Conservation (phyloP, 1,140 invertebrate species). For the Idris sp. region DNA sequence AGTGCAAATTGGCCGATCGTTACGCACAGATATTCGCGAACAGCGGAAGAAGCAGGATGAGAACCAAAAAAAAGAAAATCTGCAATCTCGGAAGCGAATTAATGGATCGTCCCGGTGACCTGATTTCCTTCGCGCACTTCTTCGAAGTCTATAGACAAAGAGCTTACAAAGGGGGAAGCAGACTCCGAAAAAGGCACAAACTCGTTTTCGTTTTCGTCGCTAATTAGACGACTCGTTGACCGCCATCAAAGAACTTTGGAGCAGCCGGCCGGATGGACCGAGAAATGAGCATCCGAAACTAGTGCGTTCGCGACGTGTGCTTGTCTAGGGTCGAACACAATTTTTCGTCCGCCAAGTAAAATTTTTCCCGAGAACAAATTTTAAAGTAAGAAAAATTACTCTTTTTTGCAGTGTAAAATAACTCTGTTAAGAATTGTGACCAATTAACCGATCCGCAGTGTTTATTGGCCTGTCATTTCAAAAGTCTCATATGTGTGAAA, state of each 20-base stretch:
- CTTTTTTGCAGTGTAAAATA: too few species aligned
- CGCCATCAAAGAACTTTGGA: constrained; percentile 73
- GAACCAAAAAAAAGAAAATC: constrained; percentile 26
- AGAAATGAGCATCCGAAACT: constrained; percentile 65
- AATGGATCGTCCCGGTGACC: constrained; percentile 72
- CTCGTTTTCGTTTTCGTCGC: constrained; percentile 80
- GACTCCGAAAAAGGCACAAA: constrained; percentile 74
- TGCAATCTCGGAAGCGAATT: too few species aligned
- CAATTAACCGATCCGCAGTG: too few species aligned
- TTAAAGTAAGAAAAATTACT: too few species aligned
- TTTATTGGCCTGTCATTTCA: too few species aligned
- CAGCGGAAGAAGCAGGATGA: constrained; percentile 17
- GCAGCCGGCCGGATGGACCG: constrained; percentile 55
- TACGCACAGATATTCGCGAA: constrained; percentile 24
- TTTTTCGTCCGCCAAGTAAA: too few species aligned
- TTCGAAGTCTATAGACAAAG: constrained; percentile 42
- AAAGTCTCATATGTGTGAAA: too few species aligned
- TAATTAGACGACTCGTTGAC: constrained; percentile 79
- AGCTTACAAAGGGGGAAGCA: constrained; percentile 34
- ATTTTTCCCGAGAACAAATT: too few species aligned
- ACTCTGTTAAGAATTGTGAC: too few species aligned
- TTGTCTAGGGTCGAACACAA: constrained; percentile 75
- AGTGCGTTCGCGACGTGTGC: constrained; percentile 74
- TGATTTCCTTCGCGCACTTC: constrained; percentile 58
- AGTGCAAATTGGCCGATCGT: constrained; percentile 1